Evolutionary conservation across 2,113 vertebrate species (phyloP), one percentile per base, ranked within the genome.

Genomic region (Thunnus thynnus): DNA sequence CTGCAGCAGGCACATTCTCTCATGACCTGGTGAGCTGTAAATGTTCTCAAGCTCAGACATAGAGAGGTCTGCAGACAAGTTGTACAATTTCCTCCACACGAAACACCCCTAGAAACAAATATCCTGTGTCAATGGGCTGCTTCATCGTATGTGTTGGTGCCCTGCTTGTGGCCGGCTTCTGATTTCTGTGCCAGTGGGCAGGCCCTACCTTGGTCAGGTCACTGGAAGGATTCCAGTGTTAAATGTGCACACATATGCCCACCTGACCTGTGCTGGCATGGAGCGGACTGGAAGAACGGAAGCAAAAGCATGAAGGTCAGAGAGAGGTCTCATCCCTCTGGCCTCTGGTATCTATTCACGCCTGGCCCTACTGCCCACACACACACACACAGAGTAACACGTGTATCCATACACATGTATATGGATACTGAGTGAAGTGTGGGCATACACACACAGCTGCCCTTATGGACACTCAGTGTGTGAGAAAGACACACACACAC

Each of bases 161-260:
- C 63, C 73, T 41, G 80, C 69, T 76, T 67, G 71, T 27, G 76
- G 20, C 55, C 30, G 51, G 54, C 47, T n/a, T 62, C 25, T 68
- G n/a, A 63, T n/a, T 80, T 80, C 72, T 1, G 25, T 60, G 78
- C 72, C 66, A 76, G 77, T 76, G 73, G 64, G 85, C 20, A 55
- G 63, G 55, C 54, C 83, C 65, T 22, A 67, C 83, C 62, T 41
- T 65, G 81, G 22, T 69, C 44, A 69, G 78, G 87, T 82, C 77
- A 63, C 22, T 75, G 88, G 89, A 82, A 65, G 46, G 80, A 74
- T 66, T 85, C 87, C 91, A 89, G 63, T 4, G 0, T 36, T 60
- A 46, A 80, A 82, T 78, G 80, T 66, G 85, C 0, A 9, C 79
- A 82, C 89, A 88, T 78, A 79, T 85, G 85, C 57, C 71, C 41